Conservation (phyloP, 2,888 invertebrate species). For the Lochmaea crataegi region DNA sequence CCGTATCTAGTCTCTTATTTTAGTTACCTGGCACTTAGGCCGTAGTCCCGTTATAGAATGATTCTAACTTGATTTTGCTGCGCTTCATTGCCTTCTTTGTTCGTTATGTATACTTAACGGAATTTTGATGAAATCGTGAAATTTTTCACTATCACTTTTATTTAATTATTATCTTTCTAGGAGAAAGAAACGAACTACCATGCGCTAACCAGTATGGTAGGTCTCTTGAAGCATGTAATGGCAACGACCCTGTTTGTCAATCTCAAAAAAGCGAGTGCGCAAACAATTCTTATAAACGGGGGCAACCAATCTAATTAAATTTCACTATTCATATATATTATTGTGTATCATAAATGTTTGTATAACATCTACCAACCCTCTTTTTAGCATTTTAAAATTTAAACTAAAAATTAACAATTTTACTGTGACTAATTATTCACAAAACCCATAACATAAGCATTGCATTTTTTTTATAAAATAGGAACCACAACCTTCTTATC, state of each 20-base stretch:
- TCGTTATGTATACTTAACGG: slow-evolving; percentile 38
- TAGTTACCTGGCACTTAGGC: background rate
- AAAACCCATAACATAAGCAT: too few relatives aligned
- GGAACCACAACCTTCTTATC: too few relatives aligned
- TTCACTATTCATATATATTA: background rate
- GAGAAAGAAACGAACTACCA: slow-evolving; percentile 11
- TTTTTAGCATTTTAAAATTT: too few relatives aligned
- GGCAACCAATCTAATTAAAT: slow-evolving; percentile 35
- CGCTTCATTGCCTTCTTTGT: slow-evolving; percentile 54
- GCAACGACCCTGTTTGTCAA: slow-evolving; percentile 55
- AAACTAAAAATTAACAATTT: too few relatives aligned
- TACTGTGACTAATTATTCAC: too few relatives aligned
- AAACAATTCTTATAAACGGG: slow-evolving; percentile 26
- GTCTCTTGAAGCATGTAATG: slow-evolving; percentile 48
- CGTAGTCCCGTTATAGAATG: slow-evolving; percentile 39
- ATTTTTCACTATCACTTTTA: slow-evolving; percentile 38
- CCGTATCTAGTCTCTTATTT: too few relatives aligned
- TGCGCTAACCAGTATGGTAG: slow-evolving; percentile 17
- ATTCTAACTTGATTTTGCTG: slow-evolving; percentile 46
- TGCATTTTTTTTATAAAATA: too few relatives aligned
- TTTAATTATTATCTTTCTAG: slow-evolving; percentile 30
- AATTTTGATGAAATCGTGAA: slow-evolving; percentile 42
- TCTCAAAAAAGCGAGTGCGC: slow-evolving; percentile 44
- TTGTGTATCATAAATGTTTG: background rate
- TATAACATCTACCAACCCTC: background rate